Conservation (phyloP, 2,113 vertebrate species). For the Puffinus mauretanicus region DNA sequence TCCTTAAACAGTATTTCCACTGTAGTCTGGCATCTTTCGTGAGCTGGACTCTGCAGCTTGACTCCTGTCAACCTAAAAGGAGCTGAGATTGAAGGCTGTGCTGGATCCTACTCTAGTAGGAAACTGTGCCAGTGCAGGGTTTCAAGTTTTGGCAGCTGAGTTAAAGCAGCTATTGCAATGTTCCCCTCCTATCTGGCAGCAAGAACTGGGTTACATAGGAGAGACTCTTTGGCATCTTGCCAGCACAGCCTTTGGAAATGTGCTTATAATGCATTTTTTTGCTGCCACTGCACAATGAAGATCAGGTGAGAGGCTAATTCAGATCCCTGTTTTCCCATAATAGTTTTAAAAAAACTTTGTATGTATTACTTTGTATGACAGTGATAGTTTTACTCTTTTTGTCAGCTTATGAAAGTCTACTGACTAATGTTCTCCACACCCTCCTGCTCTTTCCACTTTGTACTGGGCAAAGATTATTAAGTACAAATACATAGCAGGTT, state of each 20-base stretch:
- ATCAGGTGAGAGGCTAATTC: conserved; percentile 1
- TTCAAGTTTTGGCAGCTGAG: not conserved
- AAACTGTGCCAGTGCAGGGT: not conserved
- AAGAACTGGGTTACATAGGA: not conserved
- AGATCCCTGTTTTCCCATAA: not conserved
- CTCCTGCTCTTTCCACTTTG: not conserved
- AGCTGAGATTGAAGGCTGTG: not conserved
- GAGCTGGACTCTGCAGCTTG: not conserved
- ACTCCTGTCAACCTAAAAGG: not conserved
- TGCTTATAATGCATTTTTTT: not conserved
- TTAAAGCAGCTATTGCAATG: not conserved
- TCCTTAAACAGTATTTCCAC: not conserved
- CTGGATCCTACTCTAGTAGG: not conserved
- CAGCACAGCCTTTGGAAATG: not conserved
- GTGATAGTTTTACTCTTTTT: not conserved
- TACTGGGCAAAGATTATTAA: no score
- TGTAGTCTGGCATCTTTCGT: not conserved
- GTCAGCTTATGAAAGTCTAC: not conserved
- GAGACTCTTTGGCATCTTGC: not conserved
- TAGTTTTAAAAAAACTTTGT: not conserved
- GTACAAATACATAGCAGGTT: not conserved
- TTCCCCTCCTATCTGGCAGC: conserved; percentile 5
- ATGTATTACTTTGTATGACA: not conserved
- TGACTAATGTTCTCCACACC: not conserved
- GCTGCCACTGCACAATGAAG: not conserved